Percentiles rank a stretch among this genome's conserved stretches.
These are phyloP conservation scores for Turdus rufiventris DNA, from an alignment of 2,113 vertebrate genomes.

Conservation along the genomic window DNA sequence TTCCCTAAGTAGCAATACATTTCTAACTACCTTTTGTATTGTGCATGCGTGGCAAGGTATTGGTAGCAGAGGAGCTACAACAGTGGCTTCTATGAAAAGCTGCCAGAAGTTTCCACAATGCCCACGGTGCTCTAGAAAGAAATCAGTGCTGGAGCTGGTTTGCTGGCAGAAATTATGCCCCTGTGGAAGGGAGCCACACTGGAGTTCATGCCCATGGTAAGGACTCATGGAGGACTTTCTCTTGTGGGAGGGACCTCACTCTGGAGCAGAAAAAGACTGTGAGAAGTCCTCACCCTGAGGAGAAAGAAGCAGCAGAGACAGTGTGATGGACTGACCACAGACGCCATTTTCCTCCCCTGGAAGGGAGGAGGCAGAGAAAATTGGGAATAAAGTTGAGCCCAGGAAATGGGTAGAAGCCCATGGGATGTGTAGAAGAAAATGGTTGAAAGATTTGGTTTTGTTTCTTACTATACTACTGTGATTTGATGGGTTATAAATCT, in stretches of 20 bases:
- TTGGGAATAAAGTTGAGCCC: background rate
- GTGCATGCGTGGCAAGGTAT: background rate
- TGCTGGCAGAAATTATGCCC: background rate
- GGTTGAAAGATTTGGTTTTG: background rate
- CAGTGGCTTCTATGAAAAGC: background rate
- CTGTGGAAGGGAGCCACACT: background rate
- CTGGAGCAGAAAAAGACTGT: background rate
- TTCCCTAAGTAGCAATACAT: background rate
- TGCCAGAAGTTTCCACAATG: background rate
- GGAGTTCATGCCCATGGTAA: background rate
- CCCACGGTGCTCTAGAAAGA: background rate
- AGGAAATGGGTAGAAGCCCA: background rate
- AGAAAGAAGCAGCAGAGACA: background rate
- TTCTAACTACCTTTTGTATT: background rate
- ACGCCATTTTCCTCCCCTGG: too few species aligned
- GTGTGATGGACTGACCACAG: background rate
- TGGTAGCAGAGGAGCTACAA: background rate
- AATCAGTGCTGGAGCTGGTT: background rate
- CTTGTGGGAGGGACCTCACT: fast-evolving
- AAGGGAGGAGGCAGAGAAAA: background rate
- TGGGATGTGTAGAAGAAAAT: background rate
- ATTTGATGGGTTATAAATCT: background rate
- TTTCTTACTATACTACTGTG: background rate
- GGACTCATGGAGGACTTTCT: background rate
- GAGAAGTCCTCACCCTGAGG: background rate